These are phyloP conservation scores for Sphaerophoria taeniata DNA, from an alignment of 2,888 invertebrate genomes.

Conservation along the genomic window DNA sequence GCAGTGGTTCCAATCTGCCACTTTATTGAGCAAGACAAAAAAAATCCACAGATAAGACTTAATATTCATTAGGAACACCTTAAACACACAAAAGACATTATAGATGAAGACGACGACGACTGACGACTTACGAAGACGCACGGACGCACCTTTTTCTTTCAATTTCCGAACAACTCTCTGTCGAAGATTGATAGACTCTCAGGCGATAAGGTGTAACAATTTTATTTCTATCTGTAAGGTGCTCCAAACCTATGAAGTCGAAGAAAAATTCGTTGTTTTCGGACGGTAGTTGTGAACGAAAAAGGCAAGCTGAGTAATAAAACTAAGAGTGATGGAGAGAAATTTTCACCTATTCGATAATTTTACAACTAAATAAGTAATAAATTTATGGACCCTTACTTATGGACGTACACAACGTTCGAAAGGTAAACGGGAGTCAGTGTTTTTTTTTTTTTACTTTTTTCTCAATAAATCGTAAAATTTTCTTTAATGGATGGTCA, in stretches of 20 bases:
- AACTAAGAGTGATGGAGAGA: conserved; percentile 53
- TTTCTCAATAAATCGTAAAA: conserved; percentile 15
- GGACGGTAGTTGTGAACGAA: neutral
- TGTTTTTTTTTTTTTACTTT: neutral
- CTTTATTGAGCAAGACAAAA: conserved; percentile 32
- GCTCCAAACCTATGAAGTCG: neutral
- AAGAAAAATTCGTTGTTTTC: neutral
- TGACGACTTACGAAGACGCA: neutral
- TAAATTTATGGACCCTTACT: conserved; percentile 51
- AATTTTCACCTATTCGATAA: conserved; percentile 68
- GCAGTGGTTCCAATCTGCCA: conserved; percentile 48
- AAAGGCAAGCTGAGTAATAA: conserved; percentile 31
- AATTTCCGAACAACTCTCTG: conserved; percentile 8
- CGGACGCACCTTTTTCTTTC: conserved; percentile 22
- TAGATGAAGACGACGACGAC: neutral
- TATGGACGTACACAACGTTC: neutral
- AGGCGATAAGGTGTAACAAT: conserved; percentile 42
- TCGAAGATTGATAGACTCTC: conserved; percentile 53
- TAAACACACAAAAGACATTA: conserved; percentile 38
- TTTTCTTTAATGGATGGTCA: neutral
- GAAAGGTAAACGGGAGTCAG: neutral
- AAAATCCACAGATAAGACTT: conserved; percentile 14
- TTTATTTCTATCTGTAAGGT: neutral
- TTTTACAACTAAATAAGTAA: conserved; percentile 63
- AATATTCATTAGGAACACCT: conserved; percentile 56